Evolutionary conservation across 1,140 invertebrate genomes (phyloP).

Genomic region (Diprion similis): DNA sequence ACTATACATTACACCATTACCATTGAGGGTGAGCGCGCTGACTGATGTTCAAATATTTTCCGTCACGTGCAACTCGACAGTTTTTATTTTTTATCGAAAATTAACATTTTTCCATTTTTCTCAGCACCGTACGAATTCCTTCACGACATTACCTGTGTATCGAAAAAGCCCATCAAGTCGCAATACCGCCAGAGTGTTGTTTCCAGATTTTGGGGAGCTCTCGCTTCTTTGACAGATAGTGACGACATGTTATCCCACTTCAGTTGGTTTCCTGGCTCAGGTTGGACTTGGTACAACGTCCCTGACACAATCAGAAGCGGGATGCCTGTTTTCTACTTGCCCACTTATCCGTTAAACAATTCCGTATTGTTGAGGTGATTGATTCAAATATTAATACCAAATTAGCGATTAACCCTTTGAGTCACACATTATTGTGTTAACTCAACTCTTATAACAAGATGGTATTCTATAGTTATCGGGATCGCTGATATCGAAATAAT

Average conservation of each 20-base stretch:
- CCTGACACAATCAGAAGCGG: conserved; percentile 79
- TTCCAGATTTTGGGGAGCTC: conserved; percentile 72
- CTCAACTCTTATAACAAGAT: too few species aligned
- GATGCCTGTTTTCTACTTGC: conserved; percentile 76
- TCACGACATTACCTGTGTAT: conserved; percentile 78
- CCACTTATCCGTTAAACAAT: conserved; percentile 63
- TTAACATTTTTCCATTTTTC: conserved; percentile 34
- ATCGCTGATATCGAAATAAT: too few species aligned
- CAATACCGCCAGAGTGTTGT: conserved; percentile 74
- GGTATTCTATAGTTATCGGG: too few species aligned
- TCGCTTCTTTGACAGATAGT: conserved; percentile 71
- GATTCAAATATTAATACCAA: too few species aligned
- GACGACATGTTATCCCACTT: conserved; percentile 77
- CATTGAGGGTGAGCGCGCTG: conserved; percentile 64
- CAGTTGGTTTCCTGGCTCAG: conserved; percentile 72
- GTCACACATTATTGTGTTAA: too few species aligned
- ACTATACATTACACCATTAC: conserved; percentile 66
- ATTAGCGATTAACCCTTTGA: too few species aligned
- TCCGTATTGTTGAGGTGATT: conserved; percentile 60
- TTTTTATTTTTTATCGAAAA: conserved; percentile 9
- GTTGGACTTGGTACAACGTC: conserved; percentile 71
- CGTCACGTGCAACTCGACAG: not conserved
- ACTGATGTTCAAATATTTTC: conserved; percentile 9
- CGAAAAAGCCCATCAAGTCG: conserved; percentile 74
- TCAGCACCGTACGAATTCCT: conserved; percentile 81